Conservation (phyloP, 1,140 invertebrate species). For the Schlechtendalia chinensis region DNA sequence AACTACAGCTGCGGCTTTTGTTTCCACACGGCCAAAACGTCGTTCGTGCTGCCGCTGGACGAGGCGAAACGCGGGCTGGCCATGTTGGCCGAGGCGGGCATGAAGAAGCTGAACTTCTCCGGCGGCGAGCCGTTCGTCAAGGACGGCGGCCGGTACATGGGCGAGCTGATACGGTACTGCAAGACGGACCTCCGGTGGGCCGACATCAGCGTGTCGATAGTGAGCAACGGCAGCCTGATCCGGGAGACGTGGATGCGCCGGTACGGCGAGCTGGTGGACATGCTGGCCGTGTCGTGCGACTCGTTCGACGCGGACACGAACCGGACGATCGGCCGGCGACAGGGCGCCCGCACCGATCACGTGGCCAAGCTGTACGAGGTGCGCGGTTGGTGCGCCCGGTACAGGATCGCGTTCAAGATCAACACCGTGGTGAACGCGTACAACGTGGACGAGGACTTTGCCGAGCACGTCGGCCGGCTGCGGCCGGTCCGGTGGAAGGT, state of each 20-base stretch:
- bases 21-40: slow-evolving; percentile 59
- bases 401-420: slow-evolving; percentile 59
- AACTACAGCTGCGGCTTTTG: slow-evolving; percentile 59
- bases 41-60: slow-evolving; percentile 56
- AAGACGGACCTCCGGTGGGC: slow-evolving; percentile 55
- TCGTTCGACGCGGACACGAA: slow-evolving; percentile 58
- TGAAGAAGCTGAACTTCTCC: slow-evolving; percentile 59
- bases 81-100: slow-evolving; percentile 56
- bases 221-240: slow-evolving; percentile 58
- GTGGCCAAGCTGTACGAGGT: slow-evolving; percentile 57
- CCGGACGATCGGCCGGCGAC: slow-evolving; percentile 56
- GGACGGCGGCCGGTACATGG: slow-evolving; percentile 54
- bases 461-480: slow-evolving; percentile 55
- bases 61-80: slow-evolving; percentile 56
- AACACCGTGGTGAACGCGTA: slow-evolving; percentile 61
- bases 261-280: slow-evolving; percentile 57
- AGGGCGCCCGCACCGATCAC: slow-evolving; percentile 56
- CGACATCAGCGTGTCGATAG: slow-evolving; percentile 56
- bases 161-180: slow-evolving; percentile 57
- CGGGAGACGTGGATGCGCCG: slow-evolving; percentile 56
- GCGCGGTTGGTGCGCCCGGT: slow-evolving; percentile 57
- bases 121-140: slow-evolving; percentile 58
- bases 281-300: slow-evolving; percentile 58
- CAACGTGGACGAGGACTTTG: slow-evolving; percentile 59
- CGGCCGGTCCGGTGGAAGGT: slow-evolving; percentile 59